These are phyloP conservation scores for Phainopepla nitens DNA, from an alignment of 2,113 vertebrate species.

Conservation along the genomic window DNA sequence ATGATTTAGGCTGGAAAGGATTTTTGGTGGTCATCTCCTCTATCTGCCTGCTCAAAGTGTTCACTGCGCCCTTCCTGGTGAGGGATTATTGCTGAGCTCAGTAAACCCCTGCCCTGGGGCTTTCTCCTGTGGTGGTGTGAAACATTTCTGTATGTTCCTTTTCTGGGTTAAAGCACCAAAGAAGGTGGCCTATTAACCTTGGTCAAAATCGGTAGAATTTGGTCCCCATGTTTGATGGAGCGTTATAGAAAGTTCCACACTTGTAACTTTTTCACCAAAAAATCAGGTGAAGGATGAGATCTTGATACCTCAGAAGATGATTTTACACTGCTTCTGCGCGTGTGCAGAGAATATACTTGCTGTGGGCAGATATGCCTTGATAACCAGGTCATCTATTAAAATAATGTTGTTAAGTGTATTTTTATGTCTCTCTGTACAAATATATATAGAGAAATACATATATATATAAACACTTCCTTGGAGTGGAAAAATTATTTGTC, in stretches of 20 bases:
- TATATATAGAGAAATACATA: fast-evolving
- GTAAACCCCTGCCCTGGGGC: neutral
- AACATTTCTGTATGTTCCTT: neutral
- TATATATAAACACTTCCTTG: neutral
- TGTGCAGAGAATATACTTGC: neutral
- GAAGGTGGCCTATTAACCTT: neutral
- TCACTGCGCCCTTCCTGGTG: neutral
- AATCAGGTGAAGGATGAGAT: neutral
- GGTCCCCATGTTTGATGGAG: neutral
- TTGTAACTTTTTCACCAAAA: neutral
- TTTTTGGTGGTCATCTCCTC: neutral
- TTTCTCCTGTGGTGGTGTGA: neutral
- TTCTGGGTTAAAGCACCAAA: fast-evolving
- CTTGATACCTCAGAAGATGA: neutral
- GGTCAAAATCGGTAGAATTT: neutral
- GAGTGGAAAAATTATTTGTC: neutral
- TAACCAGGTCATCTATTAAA: neutral
- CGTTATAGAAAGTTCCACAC: neutral
- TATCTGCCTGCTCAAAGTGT: neutral
- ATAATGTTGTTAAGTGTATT: neutral
- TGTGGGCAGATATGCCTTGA: neutral
- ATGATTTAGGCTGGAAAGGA: neutral
- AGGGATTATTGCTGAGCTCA: neutral
- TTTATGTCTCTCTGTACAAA: neutral
- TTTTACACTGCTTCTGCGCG: neutral